Percentiles rank a stretch among this genome's conserved stretches.
phyloP scores from a whole-genome alignment of 2,113 vertebrate species.

The Gavia stellata region DNA sequence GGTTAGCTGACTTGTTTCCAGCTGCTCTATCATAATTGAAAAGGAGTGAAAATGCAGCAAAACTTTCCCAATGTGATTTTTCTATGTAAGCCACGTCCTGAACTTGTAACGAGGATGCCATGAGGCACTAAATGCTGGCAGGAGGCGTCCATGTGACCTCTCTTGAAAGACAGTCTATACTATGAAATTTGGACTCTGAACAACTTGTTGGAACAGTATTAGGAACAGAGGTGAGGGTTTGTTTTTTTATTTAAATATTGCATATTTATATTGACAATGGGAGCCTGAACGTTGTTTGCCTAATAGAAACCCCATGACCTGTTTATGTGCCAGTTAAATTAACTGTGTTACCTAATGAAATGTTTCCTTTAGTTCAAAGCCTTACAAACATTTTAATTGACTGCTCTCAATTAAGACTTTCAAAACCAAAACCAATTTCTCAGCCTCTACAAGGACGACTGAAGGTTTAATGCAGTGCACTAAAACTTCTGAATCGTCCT shows the following conservation, averaged over 20 bases:
- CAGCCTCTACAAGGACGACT: neutral
- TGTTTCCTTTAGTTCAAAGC: slow-evolving; percentile 15
- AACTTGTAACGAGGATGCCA: neutral
- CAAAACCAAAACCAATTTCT: neutral
- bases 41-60: neutral
- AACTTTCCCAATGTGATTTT: neutral
- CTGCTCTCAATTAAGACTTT: slow-evolving; percentile 6
- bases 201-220: neutral
- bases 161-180: neutral
- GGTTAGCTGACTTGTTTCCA: neutral
- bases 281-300: neutral
- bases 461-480: neutral
- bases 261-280: slow-evolving; percentile 19
- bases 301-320: neutral
- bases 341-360: slow-evolving; percentile 35
- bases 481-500: neutral
- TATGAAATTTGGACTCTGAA: neutral
- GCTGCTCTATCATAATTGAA: neutral
- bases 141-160: neutral
- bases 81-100: neutral
- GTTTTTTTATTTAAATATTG: neutral
- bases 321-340: neutral
- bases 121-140: neutral
- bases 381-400: neutral
- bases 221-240: neutral